Evolutionary conservation across 2,113 vertebrate species (phyloP), one percentile per base, ranked within the genome.

Genomic region (Rhipidura dahli): DNA sequence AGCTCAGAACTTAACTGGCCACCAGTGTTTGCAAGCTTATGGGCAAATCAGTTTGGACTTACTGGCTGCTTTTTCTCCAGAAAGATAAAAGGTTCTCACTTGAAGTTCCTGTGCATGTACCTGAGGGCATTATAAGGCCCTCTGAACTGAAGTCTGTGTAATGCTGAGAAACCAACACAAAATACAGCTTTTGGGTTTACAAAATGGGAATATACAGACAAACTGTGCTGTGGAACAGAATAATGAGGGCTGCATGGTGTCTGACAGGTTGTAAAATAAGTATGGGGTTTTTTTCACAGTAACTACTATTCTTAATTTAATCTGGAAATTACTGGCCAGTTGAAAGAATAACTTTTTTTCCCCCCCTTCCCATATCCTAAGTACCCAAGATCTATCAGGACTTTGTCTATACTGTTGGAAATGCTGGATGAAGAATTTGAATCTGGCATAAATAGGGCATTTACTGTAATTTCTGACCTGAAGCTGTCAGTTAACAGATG

Each of bases 301-400:
- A 86, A 35, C 26, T 27, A 22, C 11, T 3, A 15, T 59, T 76
- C 27, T 20, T 42, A 13, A 22, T n/a, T 66, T 82, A 27, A 51
- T 72, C 5, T 73, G 54, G 26, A 78, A 77, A 24, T 70, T 37
- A 45, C 28, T 76, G 37, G 51, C 12, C 7, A 54, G 7, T 30
- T 86, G 37, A 80, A 72, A 20, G 27, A 72, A 10, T 31, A 56
- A n/a, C 9, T 30, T 56, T 28, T 84, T 73, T 7, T 15, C 7
- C 5, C 5, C 5, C 6, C 19, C 3, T 51, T 83, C 19, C 7
- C 2, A 0, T 61, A 2, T 53, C 6, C 5, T 19, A 13, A 75
- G 61, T 61, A 69, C 20, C 15, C 14, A 16, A 16, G 47, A 73
- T 61, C 17, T 30, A 0, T 65, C 31, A 57, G 27, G 23, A 49